Conservation (phyloP, 2,797 vertebrate genomes). For the Melanotaenia trifasciata region DNA sequence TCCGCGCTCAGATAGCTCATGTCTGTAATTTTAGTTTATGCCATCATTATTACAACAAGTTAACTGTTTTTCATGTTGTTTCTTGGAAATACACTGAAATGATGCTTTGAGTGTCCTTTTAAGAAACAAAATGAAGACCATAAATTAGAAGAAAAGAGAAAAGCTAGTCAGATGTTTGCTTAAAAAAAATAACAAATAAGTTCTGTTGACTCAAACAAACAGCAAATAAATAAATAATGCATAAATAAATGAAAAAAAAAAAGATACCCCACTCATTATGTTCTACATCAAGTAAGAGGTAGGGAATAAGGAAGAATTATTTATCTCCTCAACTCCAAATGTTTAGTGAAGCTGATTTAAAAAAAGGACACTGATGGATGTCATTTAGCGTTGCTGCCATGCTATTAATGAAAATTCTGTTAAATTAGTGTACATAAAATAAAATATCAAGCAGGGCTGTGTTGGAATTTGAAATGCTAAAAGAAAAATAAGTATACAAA, state of each 20-base stretch:
- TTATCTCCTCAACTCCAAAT: not conserved
- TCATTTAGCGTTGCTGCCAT: too few relatives aligned
- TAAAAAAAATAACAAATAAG: not conserved
- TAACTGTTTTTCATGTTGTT: conserved; percentile 62
- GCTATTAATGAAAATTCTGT: not conserved
- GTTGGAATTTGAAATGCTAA: not conserved
- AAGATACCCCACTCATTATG: not conserved
- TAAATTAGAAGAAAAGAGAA: conserved; percentile 36
- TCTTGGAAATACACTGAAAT: conserved; percentile 59
- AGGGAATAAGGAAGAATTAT: too few relatives aligned
- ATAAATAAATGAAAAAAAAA: not conserved
- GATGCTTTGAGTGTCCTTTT: conserved; percentile 54
- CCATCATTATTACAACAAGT: conserved; percentile 78
- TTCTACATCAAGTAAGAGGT: not conserved
- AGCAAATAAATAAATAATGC: not conserved
- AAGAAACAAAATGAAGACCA: conserved; percentile 32
- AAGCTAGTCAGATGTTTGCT: not conserved
- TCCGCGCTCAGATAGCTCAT: conserved; percentile 70
- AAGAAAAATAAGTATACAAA: not conserved
- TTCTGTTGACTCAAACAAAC: not conserved
- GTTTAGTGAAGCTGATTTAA: not conserved
- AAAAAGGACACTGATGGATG: not conserved
- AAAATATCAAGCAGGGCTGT: not conserved
- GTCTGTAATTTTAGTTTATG: conserved; percentile 81
- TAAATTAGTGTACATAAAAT: not conserved